Evolutionary conservation across 2,113 vertebrate species (phyloP), one percentile per base, ranked within the genome.

Genomic region (Istiophorus platypterus): DNA sequence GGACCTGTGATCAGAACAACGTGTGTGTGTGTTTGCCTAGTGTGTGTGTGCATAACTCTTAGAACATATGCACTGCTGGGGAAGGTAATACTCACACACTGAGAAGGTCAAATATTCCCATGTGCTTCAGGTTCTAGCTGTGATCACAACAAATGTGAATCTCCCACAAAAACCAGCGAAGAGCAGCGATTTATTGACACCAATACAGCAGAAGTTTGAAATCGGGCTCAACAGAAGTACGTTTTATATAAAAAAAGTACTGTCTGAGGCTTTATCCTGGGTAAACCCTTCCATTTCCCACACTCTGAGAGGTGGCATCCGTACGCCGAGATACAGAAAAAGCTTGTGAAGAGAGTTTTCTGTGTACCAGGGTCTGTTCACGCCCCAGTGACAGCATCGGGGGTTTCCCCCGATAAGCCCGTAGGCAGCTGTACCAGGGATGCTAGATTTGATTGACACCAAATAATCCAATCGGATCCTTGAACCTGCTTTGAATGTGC

Each of bases 61-160:
- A 79, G 81, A 26, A 70, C 67, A 52, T 74, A 67, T 24, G 41
- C 73, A 72, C 67, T 52, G 68, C 51, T 72, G 72, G 59, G 80
- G 82, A 68, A 88, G 2, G 0, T 72, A 80, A 79, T 64, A 64
- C 78, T 56, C 58, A 27, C 80, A 80, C 69, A 71, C 67, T 61
- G 58, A 80, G 81, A 79, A 79, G 81, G 83, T 83, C 73, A 85
- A 69, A 77, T 75, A 81, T 85, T 76, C 59, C 72, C 85, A 84
- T 85, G 85, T 89, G 91, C 51, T 91, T 89, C 79, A 79, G 84
- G 85, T 89, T 89, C 88, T 22, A 56, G 57, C n/a, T 14, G 17
- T 24, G 67, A 74, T 65, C 31, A 4, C 5, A 80, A 62, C 70
- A 72, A 64, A 76, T 57, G 69, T 37, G n/a, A 57, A 57, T 58